Conservation (phyloP, 2,113 vertebrate genomes). For the Amblyopsis rosae region DNA sequence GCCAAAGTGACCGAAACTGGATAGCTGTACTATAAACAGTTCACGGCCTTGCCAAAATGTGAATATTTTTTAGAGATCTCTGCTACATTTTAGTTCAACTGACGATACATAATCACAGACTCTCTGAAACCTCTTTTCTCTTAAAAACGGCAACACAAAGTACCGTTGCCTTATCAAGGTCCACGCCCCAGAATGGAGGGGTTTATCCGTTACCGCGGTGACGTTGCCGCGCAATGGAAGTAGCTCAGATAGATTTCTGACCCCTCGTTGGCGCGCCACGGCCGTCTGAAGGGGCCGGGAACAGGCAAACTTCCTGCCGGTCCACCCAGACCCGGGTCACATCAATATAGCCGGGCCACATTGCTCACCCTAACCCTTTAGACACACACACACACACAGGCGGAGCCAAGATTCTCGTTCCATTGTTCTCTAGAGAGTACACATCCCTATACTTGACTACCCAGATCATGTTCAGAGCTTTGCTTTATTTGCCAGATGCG, state of each 20-base stretch:
- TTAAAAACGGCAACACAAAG: no score
- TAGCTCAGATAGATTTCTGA: slow-evolving; percentile 35
- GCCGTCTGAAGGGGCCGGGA: slow-evolving; percentile 15
- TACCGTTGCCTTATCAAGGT: no score
- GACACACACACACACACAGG: slow-evolving; percentile 34
- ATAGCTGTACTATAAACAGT: not conserved
- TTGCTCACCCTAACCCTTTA: slow-evolving; percentile 51
- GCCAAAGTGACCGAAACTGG: not conserved
- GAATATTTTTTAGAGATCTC: not conserved
- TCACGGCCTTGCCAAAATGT: no score
- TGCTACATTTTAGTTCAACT: not conserved
- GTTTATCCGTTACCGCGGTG: not conserved
- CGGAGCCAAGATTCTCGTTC: slow-evolving; percentile 47
- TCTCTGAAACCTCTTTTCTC: no score
- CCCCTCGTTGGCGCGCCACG: slow-evolving; percentile 9
- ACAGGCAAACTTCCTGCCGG: slow-evolving; percentile 52
- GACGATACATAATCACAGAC: no score
- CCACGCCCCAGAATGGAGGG: not conserved
- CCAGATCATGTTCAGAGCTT: slow-evolving; percentile 12
- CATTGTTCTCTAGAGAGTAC: slow-evolving; percentile 66
- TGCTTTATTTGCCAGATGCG: slow-evolving; percentile 49
- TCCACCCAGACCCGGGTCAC: slow-evolving; percentile 62
- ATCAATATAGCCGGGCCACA: slow-evolving; percentile 46
- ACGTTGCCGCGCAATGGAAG: slow-evolving; percentile 34
- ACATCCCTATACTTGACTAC: slow-evolving; percentile 46